Base-by-base conservation (phyloP, 2,888 invertebrate species). In the Allacma fusca region DNA sequence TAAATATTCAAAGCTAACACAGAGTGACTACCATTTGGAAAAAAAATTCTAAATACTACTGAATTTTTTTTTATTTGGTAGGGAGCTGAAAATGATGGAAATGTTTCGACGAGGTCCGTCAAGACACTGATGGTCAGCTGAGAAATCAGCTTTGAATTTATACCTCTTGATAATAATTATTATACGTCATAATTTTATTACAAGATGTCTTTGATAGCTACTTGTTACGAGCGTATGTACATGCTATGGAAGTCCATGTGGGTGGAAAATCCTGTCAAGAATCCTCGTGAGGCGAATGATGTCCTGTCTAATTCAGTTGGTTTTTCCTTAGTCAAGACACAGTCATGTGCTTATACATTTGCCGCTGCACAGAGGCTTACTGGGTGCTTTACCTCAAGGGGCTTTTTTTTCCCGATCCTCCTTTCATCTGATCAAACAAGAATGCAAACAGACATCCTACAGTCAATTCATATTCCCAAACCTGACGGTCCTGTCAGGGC, bases 91-190 rank as follows among this genome's bases (percentile, higher is more conserved):
- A n/a, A n/a, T n/a, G n/a, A n/a, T 44, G 43, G 29, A n/a, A 34
- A 72, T 26, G 21, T 24, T 44, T 9, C n/a, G 72, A 59, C 72
- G 29, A 72, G 72, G 21, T 23, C 57, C 59, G 16, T 26, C 13
- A 72, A 57, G 59, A 24, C 19, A 78, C 68, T 78, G 78, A 74
- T 74, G 78, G 59, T 44, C 62, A 75, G 28, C 62, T 75, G 62
- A 70, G 69, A 78, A 78, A 62, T 74, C 64, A 43, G 57, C 44
- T 26, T 75, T 74, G 74, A 40, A 78, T 78, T 78, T 78, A 78
- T 78, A 78, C 78, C 74, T 68, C 74, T 67, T 74, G 34, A 40
- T 40, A 40, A 40, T 40, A 40, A 59, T 57, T 59, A 72, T 72
- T 72, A 72, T 72, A 28, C 72, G 29, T 72, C 72, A 72, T 59